Evolutionary conservation across 1,140 invertebrate species (phyloP).

Genomic region (Choristoneura fumiferana): DNA sequence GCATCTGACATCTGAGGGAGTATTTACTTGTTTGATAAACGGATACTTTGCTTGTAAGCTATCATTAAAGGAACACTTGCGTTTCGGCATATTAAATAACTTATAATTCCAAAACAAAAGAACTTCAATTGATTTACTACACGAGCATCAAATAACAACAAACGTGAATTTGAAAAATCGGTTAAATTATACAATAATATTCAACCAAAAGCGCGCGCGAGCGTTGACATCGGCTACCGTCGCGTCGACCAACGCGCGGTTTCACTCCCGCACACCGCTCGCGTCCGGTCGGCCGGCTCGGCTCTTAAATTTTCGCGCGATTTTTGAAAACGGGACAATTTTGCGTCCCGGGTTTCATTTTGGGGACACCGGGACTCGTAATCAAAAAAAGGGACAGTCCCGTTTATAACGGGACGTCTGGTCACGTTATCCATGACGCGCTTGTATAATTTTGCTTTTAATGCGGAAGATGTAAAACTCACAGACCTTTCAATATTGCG

Average conservation of each 20-base stretch:
- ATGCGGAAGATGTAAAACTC: no score
- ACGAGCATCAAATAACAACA: no score
- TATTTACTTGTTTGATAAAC: conserved; percentile 31
- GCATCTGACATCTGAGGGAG: conserved; percentile 43
- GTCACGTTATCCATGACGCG: conserved; percentile 4
- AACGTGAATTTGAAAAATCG: no score
- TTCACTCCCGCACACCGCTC: no score
- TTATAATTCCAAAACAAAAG: not conserved
- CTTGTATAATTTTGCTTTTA: no score
- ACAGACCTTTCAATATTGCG: no score
- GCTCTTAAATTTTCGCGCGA: no score
- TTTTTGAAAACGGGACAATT: conserved; percentile 10
- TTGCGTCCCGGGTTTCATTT: conserved; percentile 5
- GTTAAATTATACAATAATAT: no score
- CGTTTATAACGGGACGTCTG: conserved; percentile 9
- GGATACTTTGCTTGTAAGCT: conserved; percentile 27
- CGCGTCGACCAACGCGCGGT: no score
- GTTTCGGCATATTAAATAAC: conserved; percentile 27
- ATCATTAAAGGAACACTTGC: conserved; percentile 32
- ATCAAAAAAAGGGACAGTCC: conserved; percentile 5
- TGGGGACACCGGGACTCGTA: conserved; percentile 11
- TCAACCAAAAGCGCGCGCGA: no score
- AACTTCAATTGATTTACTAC: not conserved
- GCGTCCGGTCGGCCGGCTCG: no score
- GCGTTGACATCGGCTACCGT: no score